Evolutionary conservation across 2,888 invertebrate species (phyloP), one percentile per base, ranked within the genome.

Genomic region (Tanytarsus gracilentus): DNA sequence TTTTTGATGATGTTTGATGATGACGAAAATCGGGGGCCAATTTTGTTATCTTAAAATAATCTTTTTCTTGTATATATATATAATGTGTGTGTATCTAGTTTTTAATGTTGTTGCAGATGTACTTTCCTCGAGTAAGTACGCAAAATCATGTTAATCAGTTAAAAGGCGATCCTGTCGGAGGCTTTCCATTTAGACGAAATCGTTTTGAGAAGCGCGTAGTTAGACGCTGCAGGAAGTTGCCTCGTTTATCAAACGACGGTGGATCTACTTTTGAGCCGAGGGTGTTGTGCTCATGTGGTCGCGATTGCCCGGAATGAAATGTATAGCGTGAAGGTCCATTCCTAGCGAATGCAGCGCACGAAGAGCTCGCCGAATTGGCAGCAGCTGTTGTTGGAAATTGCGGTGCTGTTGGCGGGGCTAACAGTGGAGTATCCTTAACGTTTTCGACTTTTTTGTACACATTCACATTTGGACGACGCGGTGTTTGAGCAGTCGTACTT

Each of bases 221-320:
- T 26, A 58, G 6, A 21, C 58, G 48, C 48, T 58, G 58, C 4
- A 58, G 44, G 26, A 58, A 58, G 21, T 58, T 58, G 4, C 58
- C 58, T 48, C 48, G 44, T 18, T 48, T 48, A n/a, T 8, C 16
- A 55, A 55, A 55, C 5, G 29, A 18, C 14, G 58, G 48, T 6
- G 58, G 29, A 1, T 58, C 58, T 1, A 21, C 48, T 14, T 58
- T 58, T 27, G 58, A 58, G 8, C 40, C 58, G n/a, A 58, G 48
- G 16, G 58, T 44, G 5, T 18, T 48, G n/a, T 58, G 58, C n/a
- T 58, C 58, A n/a, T 48, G 39, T 11, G 58, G 26, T 18, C 58
- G 58, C 11, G 58, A 58, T 8, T 44, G 58, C 8, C 58, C 58
- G 49, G 58, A 58, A 58, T 58, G 58, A 48, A 58, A 58, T 40